phyloP scores from a whole-genome alignment of 2,888 invertebrate species.

The Electrophaes corylata region DNA sequence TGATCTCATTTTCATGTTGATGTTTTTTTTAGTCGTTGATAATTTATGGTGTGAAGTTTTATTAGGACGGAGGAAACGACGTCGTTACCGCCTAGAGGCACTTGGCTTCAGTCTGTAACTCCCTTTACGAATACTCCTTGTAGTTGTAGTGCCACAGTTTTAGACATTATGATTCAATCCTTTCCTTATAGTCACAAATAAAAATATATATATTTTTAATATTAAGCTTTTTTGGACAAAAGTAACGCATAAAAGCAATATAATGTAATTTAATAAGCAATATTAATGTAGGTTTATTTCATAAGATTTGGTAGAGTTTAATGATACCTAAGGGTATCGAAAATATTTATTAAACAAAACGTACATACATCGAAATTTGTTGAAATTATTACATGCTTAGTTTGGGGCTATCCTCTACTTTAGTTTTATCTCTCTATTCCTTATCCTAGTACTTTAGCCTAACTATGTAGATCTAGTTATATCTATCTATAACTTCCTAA shows the following conservation, averaged over 20 bases:
- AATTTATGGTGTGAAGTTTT: not conserved
- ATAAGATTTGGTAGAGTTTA: slow-evolving; percentile 71
- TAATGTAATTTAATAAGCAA: slow-evolving; percentile 78
- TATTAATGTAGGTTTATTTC: slow-evolving; percentile 69
- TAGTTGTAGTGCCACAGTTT: slow-evolving; percentile 73
- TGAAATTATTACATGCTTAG: slow-evolving; percentile 27
- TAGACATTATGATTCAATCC: slow-evolving; percentile 34
- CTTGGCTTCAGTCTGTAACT: slow-evolving; percentile 60
- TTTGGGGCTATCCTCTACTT: slow-evolving; percentile 22
- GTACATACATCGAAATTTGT: slow-evolving; percentile 68
- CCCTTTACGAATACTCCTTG: slow-evolving; percentile 60
- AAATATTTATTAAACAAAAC: slow-evolving; percentile 62
- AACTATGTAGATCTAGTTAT: slow-evolving; percentile 48
- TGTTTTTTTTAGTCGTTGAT: slow-evolving; percentile 4
- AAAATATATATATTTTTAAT: slow-evolving; percentile 59
- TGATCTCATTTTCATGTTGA: slow-evolving; percentile 16
- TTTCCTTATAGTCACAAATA: slow-evolving; percentile 36
- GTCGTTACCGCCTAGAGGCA: slow-evolving; percentile 54
- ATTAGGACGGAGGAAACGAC: not conserved
- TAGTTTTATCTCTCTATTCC: slow-evolving; percentile 34
- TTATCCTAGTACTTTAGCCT: slow-evolving; percentile 47
- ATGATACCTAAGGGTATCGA: slow-evolving; percentile 74
- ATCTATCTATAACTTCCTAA: slow-evolving; percentile 55
- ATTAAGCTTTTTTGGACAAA: slow-evolving; percentile 58
- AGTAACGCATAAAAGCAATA: slow-evolving; percentile 80